phyloP scores from a whole-genome alignment of 2,797 vertebrate genomes.

The Denticeps clupeoides region DNA sequence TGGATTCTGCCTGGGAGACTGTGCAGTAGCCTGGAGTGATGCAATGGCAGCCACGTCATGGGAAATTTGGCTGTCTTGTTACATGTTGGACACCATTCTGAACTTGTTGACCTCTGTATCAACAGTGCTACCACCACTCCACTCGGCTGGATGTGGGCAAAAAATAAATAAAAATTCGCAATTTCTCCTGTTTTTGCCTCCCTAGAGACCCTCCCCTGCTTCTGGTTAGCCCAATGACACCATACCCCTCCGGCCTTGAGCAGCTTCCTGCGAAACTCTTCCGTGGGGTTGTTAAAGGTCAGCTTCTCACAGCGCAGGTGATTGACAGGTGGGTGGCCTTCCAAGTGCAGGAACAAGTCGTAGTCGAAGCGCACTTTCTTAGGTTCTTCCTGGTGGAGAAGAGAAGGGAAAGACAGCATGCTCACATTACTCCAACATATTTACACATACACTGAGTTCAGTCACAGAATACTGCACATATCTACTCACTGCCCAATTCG shows the following conservation, averaged over 20 bases:
- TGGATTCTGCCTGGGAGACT: conserved; percentile 27
- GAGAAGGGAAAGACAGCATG: background rate
- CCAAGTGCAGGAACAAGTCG: conserved; percentile 96
- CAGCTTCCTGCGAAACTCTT: conserved; percentile 91
- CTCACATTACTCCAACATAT: too few species aligned
- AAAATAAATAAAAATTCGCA: too few species aligned
- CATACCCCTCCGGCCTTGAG: conserved; percentile 94
- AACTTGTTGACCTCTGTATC: too few species aligned
- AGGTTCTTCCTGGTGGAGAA: conserved; percentile 78
- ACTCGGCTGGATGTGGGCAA: too few species aligned
- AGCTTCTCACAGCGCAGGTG: conserved; percentile 98
- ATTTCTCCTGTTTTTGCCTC: background rate
- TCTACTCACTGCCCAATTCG: too few species aligned
- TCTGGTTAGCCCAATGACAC: background rate
- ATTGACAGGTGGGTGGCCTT: conserved; percentile 96
- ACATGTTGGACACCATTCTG: too few species aligned
- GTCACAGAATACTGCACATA: too few species aligned
- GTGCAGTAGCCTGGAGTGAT: too few species aligned
- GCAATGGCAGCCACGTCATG: too few species aligned
- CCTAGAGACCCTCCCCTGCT: background rate
- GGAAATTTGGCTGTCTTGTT: too few species aligned
- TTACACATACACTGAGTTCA: too few species aligned
- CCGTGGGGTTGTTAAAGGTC: conserved; percentile 97
- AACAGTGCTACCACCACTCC: too few species aligned
- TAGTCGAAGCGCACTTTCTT: conserved; percentile 99